These are phyloP conservation scores for Antitype chi DNA, from an alignment of 2,888 invertebrate genomes.

Conservation along the genomic window DNA sequence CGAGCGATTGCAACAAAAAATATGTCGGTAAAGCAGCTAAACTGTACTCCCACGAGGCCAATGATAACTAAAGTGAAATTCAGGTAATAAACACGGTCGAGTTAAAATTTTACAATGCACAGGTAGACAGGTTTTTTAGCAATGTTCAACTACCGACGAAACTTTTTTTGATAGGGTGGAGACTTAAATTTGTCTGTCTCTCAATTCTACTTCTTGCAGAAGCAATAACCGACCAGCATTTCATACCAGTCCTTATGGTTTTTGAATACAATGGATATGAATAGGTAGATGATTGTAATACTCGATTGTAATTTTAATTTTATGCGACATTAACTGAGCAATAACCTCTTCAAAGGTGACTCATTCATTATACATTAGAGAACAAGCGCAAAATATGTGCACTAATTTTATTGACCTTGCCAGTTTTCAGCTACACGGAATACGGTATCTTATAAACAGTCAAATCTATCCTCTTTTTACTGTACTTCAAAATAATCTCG, in stretches of 20 bases:
- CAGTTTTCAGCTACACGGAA: constrained; percentile 59
- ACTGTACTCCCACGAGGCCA: constrained; percentile 48
- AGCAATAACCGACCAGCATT: constrained; percentile 33
- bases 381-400: constrained; percentile 62
- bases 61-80: constrained; percentile 58
- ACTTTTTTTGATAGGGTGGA: not conserved
- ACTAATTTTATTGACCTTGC: constrained; percentile 80
- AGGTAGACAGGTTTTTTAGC: constrained; percentile 32
- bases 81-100: constrained; percentile 34
- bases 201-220: constrained; percentile 27
- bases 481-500: constrained; percentile 17
- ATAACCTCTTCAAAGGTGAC: constrained; percentile 67
- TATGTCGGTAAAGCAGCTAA: constrained; percentile 66
- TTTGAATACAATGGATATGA: constrained; percentile 63
- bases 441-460: constrained; percentile 29
- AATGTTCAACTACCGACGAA: not conserved
- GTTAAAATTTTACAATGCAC: constrained; percentile 23
- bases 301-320: constrained; percentile 65
- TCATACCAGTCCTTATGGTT: constrained; percentile 34
- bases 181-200: constrained; percentile 8
- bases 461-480: constrained; percentile 26
- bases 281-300: constrained; percentile 62
- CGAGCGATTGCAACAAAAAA: constrained; percentile 63
- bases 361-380: constrained; percentile 66
- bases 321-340: constrained; percentile 67